Evolutionary conservation across 2,113 vertebrate species (phyloP).

Genomic region (Vombatus ursinus): DNA sequence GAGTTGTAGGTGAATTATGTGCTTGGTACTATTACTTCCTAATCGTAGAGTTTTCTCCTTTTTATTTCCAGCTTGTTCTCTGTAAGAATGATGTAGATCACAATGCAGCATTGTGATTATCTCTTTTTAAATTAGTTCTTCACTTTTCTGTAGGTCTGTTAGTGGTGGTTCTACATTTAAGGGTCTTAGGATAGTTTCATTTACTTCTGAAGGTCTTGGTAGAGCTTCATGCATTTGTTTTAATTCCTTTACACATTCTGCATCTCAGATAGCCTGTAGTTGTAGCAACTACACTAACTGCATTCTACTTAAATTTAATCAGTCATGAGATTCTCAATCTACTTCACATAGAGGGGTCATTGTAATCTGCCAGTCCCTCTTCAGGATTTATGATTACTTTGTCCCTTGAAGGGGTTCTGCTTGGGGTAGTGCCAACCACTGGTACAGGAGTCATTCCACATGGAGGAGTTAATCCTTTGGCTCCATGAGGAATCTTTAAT

Average conservation of each 20-base stretch:
- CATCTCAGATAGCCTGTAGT: slow-evolving; percentile 91
- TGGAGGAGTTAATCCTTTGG: slow-evolving; percentile 93
- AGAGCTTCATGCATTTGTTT: slow-evolving; percentile 95
- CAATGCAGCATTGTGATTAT: slow-evolving; percentile 98
- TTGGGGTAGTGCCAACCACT: slow-evolving; percentile 88
- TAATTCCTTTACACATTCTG: slow-evolving; percentile 94
- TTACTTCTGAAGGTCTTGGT: slow-evolving; percentile 95
- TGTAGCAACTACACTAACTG: slow-evolving; percentile 90
- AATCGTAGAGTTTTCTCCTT: slow-evolving; percentile 90
- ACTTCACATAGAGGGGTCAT: slow-evolving; percentile 93
- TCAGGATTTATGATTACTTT: slow-evolving; percentile 98
- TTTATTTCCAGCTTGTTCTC: slow-evolving; percentile 80
- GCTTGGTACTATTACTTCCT: slow-evolving; percentile 91
- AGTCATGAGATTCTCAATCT: slow-evolving; percentile 90
- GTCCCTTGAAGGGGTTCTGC: slow-evolving; percentile 94
- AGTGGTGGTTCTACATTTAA: slow-evolving; percentile 93
- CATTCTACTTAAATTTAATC: slow-evolving; percentile 93
- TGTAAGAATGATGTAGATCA: slow-evolving; percentile 92
- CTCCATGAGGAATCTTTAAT: slow-evolving; percentile 94
- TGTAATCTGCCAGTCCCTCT: slow-evolving; percentile 91
- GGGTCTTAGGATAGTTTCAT: slow-evolving; percentile 96
- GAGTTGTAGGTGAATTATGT: slow-evolving; percentile 92
- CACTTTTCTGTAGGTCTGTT: slow-evolving; percentile 93
- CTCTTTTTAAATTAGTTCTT: slow-evolving; percentile 97
- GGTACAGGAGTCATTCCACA: slow-evolving; percentile 93